These are phyloP conservation scores for Typhlichthys subterraneus DNA, from an alignment of 2,797 vertebrate genomes.

Conservation along the genomic window DNA sequence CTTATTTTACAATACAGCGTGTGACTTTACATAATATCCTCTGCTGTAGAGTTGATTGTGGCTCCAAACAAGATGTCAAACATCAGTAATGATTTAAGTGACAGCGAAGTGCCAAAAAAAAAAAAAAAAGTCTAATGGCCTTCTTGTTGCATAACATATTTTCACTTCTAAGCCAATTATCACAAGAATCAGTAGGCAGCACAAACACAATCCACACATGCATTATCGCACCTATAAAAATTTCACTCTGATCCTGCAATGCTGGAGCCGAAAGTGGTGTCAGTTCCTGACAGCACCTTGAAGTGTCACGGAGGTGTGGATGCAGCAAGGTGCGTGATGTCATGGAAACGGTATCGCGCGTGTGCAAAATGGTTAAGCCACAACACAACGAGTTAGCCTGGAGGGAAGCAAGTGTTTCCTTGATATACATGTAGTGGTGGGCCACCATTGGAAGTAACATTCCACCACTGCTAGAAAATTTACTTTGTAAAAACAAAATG, in stretches of 20 bases:
- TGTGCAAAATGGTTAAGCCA: conserved; percentile 46
- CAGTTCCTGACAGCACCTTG: conserved; percentile 18
- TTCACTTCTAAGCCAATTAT: conserved; percentile 41
- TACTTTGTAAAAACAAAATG: conserved; percentile 21
- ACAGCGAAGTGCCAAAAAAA: conserved; percentile 40
- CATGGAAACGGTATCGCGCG: conserved; percentile 41
- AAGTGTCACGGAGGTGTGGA: conserved; percentile 19
- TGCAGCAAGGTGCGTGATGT: conserved; percentile 50
- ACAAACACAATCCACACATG: conserved; percentile 32
- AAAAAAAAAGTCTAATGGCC: conserved; percentile 36
- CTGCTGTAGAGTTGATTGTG: conserved; percentile 38
- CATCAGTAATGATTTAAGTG: conserved; percentile 25
- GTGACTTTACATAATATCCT: conserved; percentile 36
- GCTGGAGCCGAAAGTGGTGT: conserved; percentile 3
- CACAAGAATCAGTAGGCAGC: conserved; percentile 40
- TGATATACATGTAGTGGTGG: conserved; percentile 49
- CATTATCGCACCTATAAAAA: conserved; percentile 28
- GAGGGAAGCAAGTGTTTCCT: conserved; percentile 47
- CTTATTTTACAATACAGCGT: conserved; percentile 25
- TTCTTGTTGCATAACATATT: conserved; percentile 18
- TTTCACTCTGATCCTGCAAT: conserved; percentile 31
- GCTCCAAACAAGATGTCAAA: conserved; percentile 46
- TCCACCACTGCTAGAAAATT: conserved; percentile 42
- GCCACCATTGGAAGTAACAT: conserved; percentile 39
- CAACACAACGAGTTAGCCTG: conserved; percentile 53